These are phyloP conservation scores for Charadrius vociferus DNA, from an alignment of 2,113 vertebrate genomes.

Conservation along the genomic window DNA sequence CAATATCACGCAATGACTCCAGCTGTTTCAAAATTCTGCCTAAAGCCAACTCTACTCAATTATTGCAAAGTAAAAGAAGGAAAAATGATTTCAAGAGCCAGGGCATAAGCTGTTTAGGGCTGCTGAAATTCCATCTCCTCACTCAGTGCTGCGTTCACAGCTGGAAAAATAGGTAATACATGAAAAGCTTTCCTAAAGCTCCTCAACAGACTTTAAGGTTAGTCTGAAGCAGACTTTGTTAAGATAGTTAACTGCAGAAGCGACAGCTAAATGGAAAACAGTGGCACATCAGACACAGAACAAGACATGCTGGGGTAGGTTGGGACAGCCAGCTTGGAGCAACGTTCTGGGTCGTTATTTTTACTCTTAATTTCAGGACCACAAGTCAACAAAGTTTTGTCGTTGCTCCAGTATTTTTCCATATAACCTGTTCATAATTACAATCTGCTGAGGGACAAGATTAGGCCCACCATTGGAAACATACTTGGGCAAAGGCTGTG, in stretches of 20 bases:
- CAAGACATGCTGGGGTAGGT: background rate
- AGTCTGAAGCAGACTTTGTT: background rate
- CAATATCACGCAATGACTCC: background rate
- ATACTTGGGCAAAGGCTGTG: background rate
- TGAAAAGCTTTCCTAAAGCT: too few species aligned
- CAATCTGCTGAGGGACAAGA: background rate
- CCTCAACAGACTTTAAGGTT: background rate
- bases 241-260: background rate
- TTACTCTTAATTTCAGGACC: background rate
- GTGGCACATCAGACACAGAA: background rate
- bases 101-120: background rate
- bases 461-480: rapidly evolving
- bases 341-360: background rate
- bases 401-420: background rate
- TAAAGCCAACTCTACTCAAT: background rate
- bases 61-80: background rate
- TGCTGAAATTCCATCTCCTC: background rate
- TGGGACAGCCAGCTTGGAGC: background rate
- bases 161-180: background rate
- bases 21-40: background rate
- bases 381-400: background rate
- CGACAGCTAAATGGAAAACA: background rate
- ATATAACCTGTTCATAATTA: background rate
- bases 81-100: background rate
- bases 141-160: background rate